These are phyloP conservation scores for Hemicordylus capensis DNA, from an alignment of 2,113 vertebrate species.

Conservation along the genomic window DNA sequence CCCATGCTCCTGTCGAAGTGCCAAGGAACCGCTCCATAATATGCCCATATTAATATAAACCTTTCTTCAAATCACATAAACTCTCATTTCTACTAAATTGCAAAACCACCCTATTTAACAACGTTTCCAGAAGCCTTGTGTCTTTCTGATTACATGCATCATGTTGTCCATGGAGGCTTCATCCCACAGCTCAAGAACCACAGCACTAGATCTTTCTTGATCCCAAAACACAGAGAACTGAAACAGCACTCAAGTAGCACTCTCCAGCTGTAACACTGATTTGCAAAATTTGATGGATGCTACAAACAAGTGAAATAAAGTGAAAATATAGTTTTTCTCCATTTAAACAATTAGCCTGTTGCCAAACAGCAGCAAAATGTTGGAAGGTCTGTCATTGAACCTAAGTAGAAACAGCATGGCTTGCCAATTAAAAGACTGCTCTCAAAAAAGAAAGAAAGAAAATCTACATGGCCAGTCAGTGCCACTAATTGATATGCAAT, in stretches of 20 bases:
- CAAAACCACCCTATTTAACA: too few species aligned
- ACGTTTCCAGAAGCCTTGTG: too few species aligned
- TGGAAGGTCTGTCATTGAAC: not conserved
- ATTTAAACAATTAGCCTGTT: constrained; percentile 28
- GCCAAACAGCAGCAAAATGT: constrained; percentile 2
- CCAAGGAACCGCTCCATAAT: too few species aligned
- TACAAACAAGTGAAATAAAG: not conserved
- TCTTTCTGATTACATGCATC: not conserved
- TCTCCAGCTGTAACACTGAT: not conserved
- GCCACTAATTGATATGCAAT: constrained; percentile 39
- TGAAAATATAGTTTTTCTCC: constrained; percentile 2
- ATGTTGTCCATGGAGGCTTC: not conserved
- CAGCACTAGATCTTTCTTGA: not conserved
- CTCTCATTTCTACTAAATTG: too few species aligned
- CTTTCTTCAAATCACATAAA: too few species aligned
- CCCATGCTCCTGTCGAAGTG: too few species aligned
- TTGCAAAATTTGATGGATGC: not conserved
- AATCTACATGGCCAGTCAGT: not conserved
- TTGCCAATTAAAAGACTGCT: constrained; percentile 12
- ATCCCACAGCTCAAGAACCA: not conserved
- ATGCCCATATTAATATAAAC: too few species aligned
- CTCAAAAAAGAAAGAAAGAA: constrained; percentile 7
- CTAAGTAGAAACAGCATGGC: constrained; percentile 28
- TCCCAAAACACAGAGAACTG: not conserved
- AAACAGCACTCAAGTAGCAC: not conserved